Conservation (phyloP, 1,140 invertebrate species). For the Aphelinus certus region DNA sequence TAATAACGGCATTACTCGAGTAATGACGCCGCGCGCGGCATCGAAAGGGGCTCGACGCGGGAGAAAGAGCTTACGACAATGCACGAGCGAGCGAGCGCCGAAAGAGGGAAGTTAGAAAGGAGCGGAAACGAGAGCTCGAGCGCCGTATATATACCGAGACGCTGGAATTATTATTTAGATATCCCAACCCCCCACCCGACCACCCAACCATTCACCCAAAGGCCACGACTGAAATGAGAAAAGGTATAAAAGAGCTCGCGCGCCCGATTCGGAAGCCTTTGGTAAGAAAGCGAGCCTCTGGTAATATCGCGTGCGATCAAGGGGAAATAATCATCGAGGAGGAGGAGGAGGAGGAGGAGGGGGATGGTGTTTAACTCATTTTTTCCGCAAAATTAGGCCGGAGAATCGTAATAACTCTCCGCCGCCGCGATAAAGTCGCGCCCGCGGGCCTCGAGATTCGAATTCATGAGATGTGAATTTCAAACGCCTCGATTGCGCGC, state of each 20-base stretch:
- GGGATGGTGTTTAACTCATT: slow-evolving; percentile 1
- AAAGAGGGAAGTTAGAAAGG: background rate
- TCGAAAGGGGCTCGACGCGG: background rate
- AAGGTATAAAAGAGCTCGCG: slow-evolving; percentile 9
- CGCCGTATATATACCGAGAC: background rate
- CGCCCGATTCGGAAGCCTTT: background rate
- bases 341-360: background rate
- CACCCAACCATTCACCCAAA: too few species aligned
- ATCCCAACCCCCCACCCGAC: background rate
- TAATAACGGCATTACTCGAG: slow-evolving; percentile 36
- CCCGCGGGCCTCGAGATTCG: too few species aligned
- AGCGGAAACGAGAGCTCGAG: slow-evolving; percentile 2
- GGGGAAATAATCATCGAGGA: slow-evolving; percentile 17
- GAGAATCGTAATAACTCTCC: background rate
- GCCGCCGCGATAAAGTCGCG: background rate
- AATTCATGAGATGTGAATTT: too few species aligned
- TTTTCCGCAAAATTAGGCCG: background rate
- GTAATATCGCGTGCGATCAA: slow-evolving; percentile 19
- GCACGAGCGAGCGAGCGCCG: background rate
- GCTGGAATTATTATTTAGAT: slow-evolving; percentile 31
- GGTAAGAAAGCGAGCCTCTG: background rate
- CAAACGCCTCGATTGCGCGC: too few species aligned
- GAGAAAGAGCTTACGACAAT: slow-evolving; percentile 13
- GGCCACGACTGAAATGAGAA: slow-evolving; percentile 28
- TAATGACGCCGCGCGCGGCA: slow-evolving; percentile 21